Conservation (phyloP, 2,797 vertebrate species). For the Champsocephalus gunnari region DNA sequence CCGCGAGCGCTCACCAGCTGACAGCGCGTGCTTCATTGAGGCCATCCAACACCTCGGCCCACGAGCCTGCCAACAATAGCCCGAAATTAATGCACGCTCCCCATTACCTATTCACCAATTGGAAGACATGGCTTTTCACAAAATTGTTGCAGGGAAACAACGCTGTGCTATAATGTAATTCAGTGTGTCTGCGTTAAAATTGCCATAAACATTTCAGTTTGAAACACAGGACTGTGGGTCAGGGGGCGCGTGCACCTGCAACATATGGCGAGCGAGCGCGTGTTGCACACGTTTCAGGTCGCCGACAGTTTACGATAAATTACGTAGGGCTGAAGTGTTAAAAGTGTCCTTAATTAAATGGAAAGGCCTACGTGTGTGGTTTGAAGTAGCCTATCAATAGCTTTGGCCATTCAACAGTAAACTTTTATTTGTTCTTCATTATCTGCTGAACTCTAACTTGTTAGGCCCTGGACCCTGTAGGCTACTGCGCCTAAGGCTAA, state of each 20-base stretch:
- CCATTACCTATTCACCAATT: slow-evolving; percentile 65
- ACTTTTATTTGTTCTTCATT: background rate
- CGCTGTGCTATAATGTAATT: slow-evolving; percentile 20
- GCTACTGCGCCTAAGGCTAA: too few species aligned
- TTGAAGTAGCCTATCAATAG: background rate
- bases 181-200: slow-evolving; percentile 10
- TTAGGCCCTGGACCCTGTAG: background rate
- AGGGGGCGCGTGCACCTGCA: slow-evolving; percentile 86
- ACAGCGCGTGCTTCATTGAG: slow-evolving; percentile 94
- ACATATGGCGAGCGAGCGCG: slow-evolving; percentile 91
- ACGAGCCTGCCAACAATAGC: slow-evolving; percentile 86
- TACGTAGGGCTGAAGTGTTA: slow-evolving; percentile 23
- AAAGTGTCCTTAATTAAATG: slow-evolving; percentile 17
- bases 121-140: slow-evolving; percentile 22
- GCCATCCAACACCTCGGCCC: slow-evolving; percentile 90
- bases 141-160: slow-evolving; percentile 21
- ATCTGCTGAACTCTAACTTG: background rate
- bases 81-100: slow-evolving; percentile 89
- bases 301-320: slow-evolving; percentile 44
- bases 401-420: background rate
- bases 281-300: slow-evolving; percentile 74
- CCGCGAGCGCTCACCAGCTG: slow-evolving; percentile 98
- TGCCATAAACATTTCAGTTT: background rate
- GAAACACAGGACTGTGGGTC: slow-evolving; percentile 68
- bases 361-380: background rate